Evolutionary conservation across 2,113 vertebrate species (phyloP), one percentile per base, ranked within the genome.

Genomic region (Lamprotornis superbus): DNA sequence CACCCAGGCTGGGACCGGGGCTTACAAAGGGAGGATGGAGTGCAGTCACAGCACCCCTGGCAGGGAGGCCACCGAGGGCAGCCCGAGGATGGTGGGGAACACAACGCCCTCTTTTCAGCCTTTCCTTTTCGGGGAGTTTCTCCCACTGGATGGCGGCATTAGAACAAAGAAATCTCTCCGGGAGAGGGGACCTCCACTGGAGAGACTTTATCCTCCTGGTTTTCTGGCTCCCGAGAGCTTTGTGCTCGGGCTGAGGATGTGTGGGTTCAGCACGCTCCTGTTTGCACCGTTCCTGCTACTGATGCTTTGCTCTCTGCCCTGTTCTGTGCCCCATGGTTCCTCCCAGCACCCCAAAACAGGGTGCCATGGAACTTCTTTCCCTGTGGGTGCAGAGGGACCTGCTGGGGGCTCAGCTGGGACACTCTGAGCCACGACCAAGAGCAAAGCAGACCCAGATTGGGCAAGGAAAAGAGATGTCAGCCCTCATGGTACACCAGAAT

Each of bases 81-180:
- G 28, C 47, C 37, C 3, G 1, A 31, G 71, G 27, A 3, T 8
- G 30, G 2, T 19, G 57, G 7, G 33, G 37, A n/a, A 5, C 21
- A 31, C 27, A 25, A 6, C 5, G 3, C 4, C 44, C 23, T 44
- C 1, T 2, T 47, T 55, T 44, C 76, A 89, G 9, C 44, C 20
- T 77, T 90, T 74, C 55, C 74, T 37, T 28, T 12, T 11, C 60
- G 23, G 50, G 71, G 56, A 65, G 7, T 79, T 94, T 91, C 77
- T 89, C 83, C 96, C 96, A 82, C 96, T 91, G 91, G 96, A 91
- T 95, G 96, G 95, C 96, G 78, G 94, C 89, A 78, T 64, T 42
- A 57, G 74, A 93, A 76, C 92, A 79, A 93, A 37, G 44, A 92
- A 95, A 47, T 12, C 0, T 65, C 28, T 28, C 61, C 1, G 6